Evolutionary conservation across 2,797 vertebrate genomes (phyloP), one percentile per base, ranked within the genome.

Genomic region (Falco naumanni): DNA sequence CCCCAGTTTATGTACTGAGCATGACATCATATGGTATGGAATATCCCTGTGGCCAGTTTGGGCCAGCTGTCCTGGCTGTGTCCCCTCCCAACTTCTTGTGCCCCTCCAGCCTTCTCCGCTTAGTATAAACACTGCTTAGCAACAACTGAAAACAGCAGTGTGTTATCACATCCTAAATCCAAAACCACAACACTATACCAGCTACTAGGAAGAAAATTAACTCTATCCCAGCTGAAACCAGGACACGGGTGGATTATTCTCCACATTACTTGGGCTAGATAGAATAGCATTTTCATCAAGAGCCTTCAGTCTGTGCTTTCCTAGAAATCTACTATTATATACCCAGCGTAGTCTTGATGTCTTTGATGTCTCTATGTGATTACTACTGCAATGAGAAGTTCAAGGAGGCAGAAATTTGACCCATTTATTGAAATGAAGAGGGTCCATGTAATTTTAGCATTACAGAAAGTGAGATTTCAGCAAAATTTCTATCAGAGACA

Each of bases 251-350:
- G 56, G 61, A 45, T 69, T 61, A 28, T 14, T 74, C 63, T 69
- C 26, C 31, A 25, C 20, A 63, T 48, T 74, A 34, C n/a, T 48
- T 48, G 22, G 20, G 51, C 33, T 43, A 34, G 37, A 64, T 25
- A 41, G 22, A 82, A 33, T 1, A 59, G 29, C 93, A 72, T 63
- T 97, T 97, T 91, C 82, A 94, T 91, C 94, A 93, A 77, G 64
- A 79, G 16, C 56, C 26, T 93, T 70, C 39, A 34, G 21, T 60
- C 50, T 81, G 22, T 70, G 41, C 66, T 93, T 78, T 87, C 80
- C 34, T 70, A 82, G 69, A 90, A 93, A 45, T 43, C 72, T 83
- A 50, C 17, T 77, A 2, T 74, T 94, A 21, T 22, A 24, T 87
- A 53, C 24, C 39, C 43, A 76, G 60, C 56, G 33, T 66, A 76